Base-by-base conservation (phyloP, 2,797 vertebrate species). In the Eremophila alpestris region DNA sequence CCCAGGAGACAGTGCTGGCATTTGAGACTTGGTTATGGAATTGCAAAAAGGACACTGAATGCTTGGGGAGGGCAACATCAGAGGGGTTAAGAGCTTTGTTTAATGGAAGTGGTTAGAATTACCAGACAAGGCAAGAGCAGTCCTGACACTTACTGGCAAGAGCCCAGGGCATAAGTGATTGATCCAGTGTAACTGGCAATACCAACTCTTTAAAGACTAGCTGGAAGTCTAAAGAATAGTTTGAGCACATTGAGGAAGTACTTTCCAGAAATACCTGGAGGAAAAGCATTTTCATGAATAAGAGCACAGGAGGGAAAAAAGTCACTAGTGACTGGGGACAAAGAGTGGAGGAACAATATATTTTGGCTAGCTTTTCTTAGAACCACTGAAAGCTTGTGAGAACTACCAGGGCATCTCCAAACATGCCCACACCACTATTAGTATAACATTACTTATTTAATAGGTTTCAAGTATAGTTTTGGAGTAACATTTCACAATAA, bases 1-100 rank as follows among this genome's bases (percentile, higher is more conserved):
- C 26, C 56, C 49, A 73, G 51, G 62, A 74, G 78, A 48, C 0
- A 0, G 15, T 43, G 36, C 23, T 3, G 43, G 16, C n/a, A 43
- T 79, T 14, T 59, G 63, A 19, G 63, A 19, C 30, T 70, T 56
- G 17, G 15, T 46, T 32, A 58, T 19, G 55, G 36, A 86, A 59
- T 6, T 65, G 63, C 58, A 81, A 64, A 68, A 0, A 13, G 27
- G 13, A 73, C 56, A 51, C 1, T 36, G 60, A 79, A 43, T 68
- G 64, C 46, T 43, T 5, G 1, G 49, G 12, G 46, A 0, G 2
- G 41, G 54, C 29, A 89, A 2, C 24, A 22, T 1, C 14, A 26
- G 45, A 67, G 23, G 9, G 17, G 13, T 52, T 52, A 87, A 80
- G 49, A 71, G 36, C 30, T 46, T 32, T 19, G 36, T 30, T 94